Evolutionary conservation across 1,140 invertebrate species (phyloP), one percentile per base, ranked within the genome.

Genomic region (Lethrus apterus): DNA sequence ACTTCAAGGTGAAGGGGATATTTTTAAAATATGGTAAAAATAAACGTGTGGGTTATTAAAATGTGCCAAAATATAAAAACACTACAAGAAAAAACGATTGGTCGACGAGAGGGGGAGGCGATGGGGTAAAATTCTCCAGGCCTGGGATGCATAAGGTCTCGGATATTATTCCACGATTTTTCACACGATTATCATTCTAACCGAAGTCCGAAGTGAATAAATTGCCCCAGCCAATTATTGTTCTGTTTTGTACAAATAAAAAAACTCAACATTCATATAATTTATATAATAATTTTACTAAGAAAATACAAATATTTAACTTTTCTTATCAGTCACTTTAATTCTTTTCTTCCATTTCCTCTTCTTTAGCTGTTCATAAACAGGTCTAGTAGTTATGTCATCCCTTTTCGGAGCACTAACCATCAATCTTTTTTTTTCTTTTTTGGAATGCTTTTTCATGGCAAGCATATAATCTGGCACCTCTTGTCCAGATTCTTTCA

Each of bases 381-480:
- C 46, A 8, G 53, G 53, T 13, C 26, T 51, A n/a, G 57, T 56
- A n/a, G 46, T 46, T 19, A 65, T 65, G 32, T 62, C 58, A 17
- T 62, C 57, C 18, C 62, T 45, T 20, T 51, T 48, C 7, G 58
- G 57, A 7, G 63, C 60, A 30, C 45, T 51, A 26, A 33, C 55
- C 21, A 52, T 50, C 31, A 63, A 15, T 55, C 77, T 73, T 56
- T 77, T 80, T 46, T 73, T 71, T 54, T 79, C 75, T 13, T 78
- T 81, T 56, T 84, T 81, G 15, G 72, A 75, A 43, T 76, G 72
- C 60, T 83, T 84, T 54, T 88, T 88, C 61, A 93, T 72, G 48
- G 76, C 70, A 38, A 94, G 64, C 83, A 95, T 90, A 65, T 90
- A 96, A 1, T 88, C 81, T 1, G 93, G 92, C 4, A 97, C 86